These are phyloP conservation scores for Chelon labrosus DNA, from an alignment of 2,797 vertebrate genomes.

Conservation along the genomic window DNA sequence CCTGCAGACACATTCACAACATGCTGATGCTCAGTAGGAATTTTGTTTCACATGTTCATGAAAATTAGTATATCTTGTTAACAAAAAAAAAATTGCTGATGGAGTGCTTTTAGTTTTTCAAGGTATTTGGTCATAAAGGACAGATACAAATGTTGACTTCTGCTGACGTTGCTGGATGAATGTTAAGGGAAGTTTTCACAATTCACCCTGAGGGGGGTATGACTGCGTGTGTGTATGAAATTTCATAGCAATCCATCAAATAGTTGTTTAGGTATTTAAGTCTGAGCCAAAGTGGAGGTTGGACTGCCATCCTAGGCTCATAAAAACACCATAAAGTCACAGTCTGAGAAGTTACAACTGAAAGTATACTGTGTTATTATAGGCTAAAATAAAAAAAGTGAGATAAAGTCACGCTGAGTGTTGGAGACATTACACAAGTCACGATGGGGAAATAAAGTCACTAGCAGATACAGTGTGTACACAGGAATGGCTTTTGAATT, in stretches of 20 bases:
- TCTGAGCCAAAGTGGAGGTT: slow-evolving; percentile 18
- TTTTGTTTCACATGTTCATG: background rate
- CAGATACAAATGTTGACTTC: slow-evolving; percentile 1
- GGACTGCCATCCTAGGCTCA: slow-evolving; percentile 20
- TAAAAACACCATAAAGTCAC: slow-evolving; percentile 36
- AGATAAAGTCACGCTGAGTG: slow-evolving; percentile 20
- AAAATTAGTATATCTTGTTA: background rate
- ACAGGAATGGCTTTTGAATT: background rate
- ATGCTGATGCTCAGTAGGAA: background rate
- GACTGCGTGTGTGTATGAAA: slow-evolving; percentile 21
- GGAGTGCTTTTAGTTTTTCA: background rate
- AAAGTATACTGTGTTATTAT: slow-evolving; percentile 12
- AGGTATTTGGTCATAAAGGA: slow-evolving; percentile 15
- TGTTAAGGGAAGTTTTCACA: slow-evolving; percentile 27
- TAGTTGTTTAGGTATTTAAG: slow-evolving; percentile 31
- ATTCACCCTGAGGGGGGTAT: slow-evolving; percentile 31
- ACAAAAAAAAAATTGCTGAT: too few species aligned
- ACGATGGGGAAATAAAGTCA: slow-evolving; percentile 1
- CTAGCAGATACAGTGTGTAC: background rate
- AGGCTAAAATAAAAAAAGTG: background rate
- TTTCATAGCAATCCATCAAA: slow-evolving; percentile 30
- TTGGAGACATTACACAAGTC: background rate
- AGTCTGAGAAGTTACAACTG: slow-evolving; percentile 8
- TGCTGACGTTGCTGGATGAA: slow-evolving; percentile 7
- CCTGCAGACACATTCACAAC: background rate